These are phyloP conservation scores for Punctoribates punctum DNA, from an alignment of 2,888 invertebrate species.

Conservation along the genomic window DNA sequence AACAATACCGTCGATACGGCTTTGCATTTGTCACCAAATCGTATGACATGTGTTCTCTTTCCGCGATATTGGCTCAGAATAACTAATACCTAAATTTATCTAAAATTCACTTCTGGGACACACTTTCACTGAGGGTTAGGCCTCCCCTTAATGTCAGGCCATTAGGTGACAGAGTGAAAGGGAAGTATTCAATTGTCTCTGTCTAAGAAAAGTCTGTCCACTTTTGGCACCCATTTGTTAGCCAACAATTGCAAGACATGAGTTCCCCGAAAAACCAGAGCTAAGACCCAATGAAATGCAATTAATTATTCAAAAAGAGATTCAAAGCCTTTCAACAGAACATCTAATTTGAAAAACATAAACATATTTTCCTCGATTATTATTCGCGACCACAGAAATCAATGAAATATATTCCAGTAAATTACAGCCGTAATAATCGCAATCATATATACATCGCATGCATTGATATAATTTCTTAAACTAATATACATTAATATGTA, in stretches of 20 bases:
- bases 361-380: no score
- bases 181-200: background rate
- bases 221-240: no score
- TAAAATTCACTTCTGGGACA: slow-evolving; percentile 20
- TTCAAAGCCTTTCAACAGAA: no score
- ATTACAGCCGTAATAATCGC: no score
- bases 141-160: background rate
- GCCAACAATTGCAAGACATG: no score
- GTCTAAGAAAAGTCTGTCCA: background rate
- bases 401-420: no score
- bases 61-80: slow-evolving; percentile 5
- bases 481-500: slow-evolving; percentile 26
- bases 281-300: no score
- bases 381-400: no score
- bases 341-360: no score
- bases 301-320: no score
- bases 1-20: background rate
- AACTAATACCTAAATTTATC: slow-evolving; percentile 10
- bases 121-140: background rate
- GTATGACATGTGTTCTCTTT: slow-evolving; percentile 32
- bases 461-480: slow-evolving; percentile 1
- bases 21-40: slow-evolving; percentile 13
- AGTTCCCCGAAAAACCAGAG: no score
- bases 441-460: no score
- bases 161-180: background rate